Evolutionary conservation across 2,888 invertebrate species (phyloP).

Genomic region (Agriotes lineatus): DNA sequence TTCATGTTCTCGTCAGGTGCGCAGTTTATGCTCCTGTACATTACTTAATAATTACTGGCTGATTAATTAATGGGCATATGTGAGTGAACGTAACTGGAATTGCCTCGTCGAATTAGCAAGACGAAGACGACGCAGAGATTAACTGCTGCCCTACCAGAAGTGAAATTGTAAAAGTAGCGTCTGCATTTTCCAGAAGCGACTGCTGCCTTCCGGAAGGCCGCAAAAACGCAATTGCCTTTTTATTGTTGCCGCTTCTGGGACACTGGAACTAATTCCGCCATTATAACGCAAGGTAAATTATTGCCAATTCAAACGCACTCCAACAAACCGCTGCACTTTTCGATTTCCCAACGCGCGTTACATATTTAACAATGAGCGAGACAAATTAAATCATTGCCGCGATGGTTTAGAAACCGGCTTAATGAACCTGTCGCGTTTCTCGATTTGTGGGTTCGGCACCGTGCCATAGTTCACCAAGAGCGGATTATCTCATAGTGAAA

Average conservation of each 20-base stretch:
- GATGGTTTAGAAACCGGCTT: conserved; percentile 11
- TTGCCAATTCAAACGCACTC: neutral
- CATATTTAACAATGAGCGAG: conserved; percentile 33
- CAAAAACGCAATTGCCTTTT: neutral
- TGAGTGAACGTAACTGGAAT: conserved; percentile 2
- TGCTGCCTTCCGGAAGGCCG: neutral
- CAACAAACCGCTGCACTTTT: neutral
- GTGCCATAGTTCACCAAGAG: conserved; percentile 34
- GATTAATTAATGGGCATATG: neutral
- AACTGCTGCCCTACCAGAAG: neutral
- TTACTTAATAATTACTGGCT: conserved; percentile 5
- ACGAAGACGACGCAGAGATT: neutral
- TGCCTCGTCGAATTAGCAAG: conserved; percentile 1
- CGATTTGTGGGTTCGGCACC: conserved; percentile 38
- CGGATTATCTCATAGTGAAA: conserved; percentile 46
- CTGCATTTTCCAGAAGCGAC: neutral
- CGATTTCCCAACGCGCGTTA: neutral
- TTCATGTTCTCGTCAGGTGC: neutral
- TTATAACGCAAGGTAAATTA: neutral
- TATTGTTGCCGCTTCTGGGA: neutral
- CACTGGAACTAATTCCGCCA: neutral
- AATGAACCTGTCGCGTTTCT: conserved; percentile 32
- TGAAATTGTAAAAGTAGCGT: conserved; percentile 14
- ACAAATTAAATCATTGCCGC: conserved; percentile 32
- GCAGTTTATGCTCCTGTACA: neutral